A percentile compares a stretch with the other conserved stretches of the same genome.
Evolutionary conservation across 1,140 invertebrate genomes (phyloP).

Genomic region (Daktulosphaira vitifoliae): DNA sequence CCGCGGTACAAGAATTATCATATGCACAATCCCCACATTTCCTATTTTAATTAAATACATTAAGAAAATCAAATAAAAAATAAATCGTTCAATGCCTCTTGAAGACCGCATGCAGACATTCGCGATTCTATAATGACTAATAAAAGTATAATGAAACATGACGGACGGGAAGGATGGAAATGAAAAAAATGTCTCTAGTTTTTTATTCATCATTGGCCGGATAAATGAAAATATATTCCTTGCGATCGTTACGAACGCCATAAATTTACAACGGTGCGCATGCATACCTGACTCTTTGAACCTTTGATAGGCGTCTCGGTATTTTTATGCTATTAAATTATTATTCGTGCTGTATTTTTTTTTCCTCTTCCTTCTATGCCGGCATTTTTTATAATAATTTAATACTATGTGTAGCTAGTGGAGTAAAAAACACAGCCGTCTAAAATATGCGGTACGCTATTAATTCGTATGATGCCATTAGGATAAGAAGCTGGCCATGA

Average conservation of each 20-base stretch:
- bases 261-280: constrained; percentile 17
- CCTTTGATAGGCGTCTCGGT: constrained; percentile 29
- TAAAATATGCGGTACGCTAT: too few relatives aligned
- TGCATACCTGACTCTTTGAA: constrained; percentile 1
- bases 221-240: constrained; percentile 2
- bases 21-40: neutral
- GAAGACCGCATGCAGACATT: too few relatives aligned
- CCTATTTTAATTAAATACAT: constrained; percentile 10
- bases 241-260: constrained; percentile 6
- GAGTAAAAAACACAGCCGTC: too few relatives aligned
- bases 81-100: too few relatives aligned
- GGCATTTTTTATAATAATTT: too few relatives aligned
- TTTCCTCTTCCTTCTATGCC: too few relatives aligned
- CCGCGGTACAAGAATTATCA: neutral
- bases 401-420: too few relatives aligned
- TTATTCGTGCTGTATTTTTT: too few relatives aligned
- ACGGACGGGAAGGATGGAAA: neutral
- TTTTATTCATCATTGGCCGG: neutral
- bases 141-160: neutral
- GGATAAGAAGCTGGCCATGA: too few relatives aligned
- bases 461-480: too few relatives aligned
- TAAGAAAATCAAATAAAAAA: too few relatives aligned
- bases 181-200: neutral
- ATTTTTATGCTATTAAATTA: constrained; percentile 19
- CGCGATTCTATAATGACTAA: too few relatives aligned